Evolutionary conservation across 2,888 invertebrate species (phyloP).

Genomic region (Cantharis rustica): DNA sequence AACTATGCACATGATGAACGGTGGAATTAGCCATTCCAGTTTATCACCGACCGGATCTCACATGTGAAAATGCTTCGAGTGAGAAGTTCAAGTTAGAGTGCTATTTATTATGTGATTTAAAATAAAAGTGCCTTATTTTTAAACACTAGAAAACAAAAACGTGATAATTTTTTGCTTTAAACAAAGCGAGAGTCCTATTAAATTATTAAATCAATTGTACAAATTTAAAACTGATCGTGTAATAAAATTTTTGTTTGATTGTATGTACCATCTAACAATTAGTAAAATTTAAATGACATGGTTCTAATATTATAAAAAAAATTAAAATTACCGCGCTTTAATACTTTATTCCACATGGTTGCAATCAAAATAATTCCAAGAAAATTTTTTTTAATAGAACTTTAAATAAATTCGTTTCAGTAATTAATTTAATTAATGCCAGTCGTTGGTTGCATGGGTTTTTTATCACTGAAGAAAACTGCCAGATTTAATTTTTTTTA

Average conservation of each 20-base stretch:
- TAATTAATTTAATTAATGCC: not conserved
- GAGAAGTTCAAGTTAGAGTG: not conserved
- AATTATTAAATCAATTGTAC: not conserved
- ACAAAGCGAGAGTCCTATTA: not conserved
- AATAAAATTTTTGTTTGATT: not conserved
- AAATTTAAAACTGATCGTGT: not conserved
- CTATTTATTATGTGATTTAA: not conserved
- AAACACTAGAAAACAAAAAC: not conserved
- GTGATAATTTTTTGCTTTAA: not conserved
- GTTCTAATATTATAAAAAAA: not conserved
- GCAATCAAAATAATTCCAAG: not conserved
- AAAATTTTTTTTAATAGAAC: not conserved
- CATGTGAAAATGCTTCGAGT: slow-evolving; percentile 2
- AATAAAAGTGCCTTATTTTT: not conserved
- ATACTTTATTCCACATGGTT: not conserved
- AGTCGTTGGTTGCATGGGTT: not conserved
- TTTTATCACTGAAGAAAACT: not conserved
- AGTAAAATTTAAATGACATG: not conserved
- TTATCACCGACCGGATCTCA: slow-evolving; percentile 34
- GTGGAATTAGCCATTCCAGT: slow-evolving; percentile 46
- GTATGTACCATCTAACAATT: not conserved
- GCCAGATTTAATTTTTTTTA: not conserved
- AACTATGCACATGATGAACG: slow-evolving; percentile 49
- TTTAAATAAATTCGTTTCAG: not conserved
- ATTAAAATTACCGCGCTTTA: not conserved